These are phyloP conservation scores for Montipora capitata DNA, from an alignment of 92 coral and sea anemone genomes.

Conservation along the genomic window DNA sequence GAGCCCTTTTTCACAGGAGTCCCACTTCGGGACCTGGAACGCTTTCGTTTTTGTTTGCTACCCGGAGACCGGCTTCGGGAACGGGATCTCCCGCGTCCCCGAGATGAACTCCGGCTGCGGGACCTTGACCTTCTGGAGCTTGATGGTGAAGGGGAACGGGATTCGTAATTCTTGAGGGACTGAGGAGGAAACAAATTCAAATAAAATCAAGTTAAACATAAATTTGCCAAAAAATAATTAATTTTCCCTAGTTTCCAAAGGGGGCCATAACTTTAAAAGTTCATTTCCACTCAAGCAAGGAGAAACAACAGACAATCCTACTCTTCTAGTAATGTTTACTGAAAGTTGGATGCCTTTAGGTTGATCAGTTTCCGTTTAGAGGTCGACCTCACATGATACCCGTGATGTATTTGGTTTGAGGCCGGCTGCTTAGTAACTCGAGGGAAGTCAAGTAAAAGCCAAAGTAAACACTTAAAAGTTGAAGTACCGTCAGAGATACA, in stretches of 20 bases:
- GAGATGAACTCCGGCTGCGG: constrained; percentile 91
- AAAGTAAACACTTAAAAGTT: not conserved
- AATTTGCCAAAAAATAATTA: not conserved
- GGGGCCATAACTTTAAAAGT: too few relatives aligned
- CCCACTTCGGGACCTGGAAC: constrained; percentile 88
- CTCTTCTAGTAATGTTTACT: too few relatives aligned
- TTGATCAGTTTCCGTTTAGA: too few relatives aligned
- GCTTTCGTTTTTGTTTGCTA: constrained; percentile 78
- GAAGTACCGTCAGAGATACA: constrained; percentile 41
- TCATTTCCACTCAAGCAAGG: too few relatives aligned
- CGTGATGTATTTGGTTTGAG: too few relatives aligned
- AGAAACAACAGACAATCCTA: too few relatives aligned
- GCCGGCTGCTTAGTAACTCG: too few relatives aligned
- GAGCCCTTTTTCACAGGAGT: constrained; percentile 83
- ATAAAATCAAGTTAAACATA: not conserved
- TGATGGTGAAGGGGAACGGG: constrained; percentile 96
- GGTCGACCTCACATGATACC: too few relatives aligned
- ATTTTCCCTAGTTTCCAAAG: too few relatives aligned
- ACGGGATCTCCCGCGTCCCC: constrained; percentile 88
- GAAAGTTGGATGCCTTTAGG: too few relatives aligned
- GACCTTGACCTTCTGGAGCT: constrained; percentile 82
- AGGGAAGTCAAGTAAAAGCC: not conserved
- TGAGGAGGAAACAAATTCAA: constrained; percentile 17
- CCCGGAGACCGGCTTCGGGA: constrained; percentile 89
- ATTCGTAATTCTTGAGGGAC: constrained; percentile 96